Evolutionary conservation across 2,888 invertebrate genomes (phyloP), one percentile per base, ranked within the genome.

Genomic region (Troides oblongomaculatus): DNA sequence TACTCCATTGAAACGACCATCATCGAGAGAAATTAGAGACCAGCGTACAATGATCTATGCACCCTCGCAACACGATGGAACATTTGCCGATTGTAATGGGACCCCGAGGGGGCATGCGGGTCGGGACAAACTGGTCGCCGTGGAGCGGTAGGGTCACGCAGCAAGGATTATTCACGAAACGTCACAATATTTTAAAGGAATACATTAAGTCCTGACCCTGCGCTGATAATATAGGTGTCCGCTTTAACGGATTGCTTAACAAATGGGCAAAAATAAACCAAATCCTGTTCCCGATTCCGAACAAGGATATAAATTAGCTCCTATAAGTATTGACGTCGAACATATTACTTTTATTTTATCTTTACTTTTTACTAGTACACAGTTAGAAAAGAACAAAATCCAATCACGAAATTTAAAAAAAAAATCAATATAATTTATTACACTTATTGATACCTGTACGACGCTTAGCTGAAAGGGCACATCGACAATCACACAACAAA

Each of bases 101-200:
- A 17, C 18, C 21, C 21, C 56, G 18, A 59, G 39, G 66, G 59
- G 63, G 59, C 53, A 59, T 23, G 53, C 59, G 50, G 66, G 6
- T 43, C 68, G 23, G n/a, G 23, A 30, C 46, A 14, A 69, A 77
- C 71, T 77, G 79, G 80, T 66, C 71, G 70, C 71, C 68, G 76
- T 76, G 78, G 79, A 74, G 76, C 75, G 75, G 77, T 77, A 79
- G 76, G 76, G 80, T 76, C 88, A 86, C 85, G 86, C 84, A 82
- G 78, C 72, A 77, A 79, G 83, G 81, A 89, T 90, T 85, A 89
- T 85, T 88, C 87, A 88, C 76, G 75, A 77, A 77, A 81, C 83
- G 87, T 89, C 89, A 87, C 86, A 88, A 90, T 90, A 89, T 88
- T 89, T 90, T 87, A 90, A 87, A 85, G 83, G 81, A 77, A 81